A percentile compares a stretch with the other conserved stretches of the same genome.
phyloP scores from a whole-genome alignment of 1,140 invertebrate genomes.

The Lepidotrigona ventralis region DNA sequence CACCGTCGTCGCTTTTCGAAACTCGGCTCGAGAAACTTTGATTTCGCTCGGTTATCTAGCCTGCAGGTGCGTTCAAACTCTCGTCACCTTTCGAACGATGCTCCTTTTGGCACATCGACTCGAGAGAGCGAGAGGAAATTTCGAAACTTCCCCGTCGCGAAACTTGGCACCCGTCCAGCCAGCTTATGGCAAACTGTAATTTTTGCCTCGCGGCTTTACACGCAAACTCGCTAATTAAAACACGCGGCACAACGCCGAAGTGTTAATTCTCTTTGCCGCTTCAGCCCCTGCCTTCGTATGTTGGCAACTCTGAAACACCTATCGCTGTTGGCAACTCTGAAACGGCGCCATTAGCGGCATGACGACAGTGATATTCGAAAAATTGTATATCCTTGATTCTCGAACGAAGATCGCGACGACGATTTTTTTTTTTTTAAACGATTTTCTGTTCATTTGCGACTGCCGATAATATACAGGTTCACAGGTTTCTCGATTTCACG shows the following conservation, averaged over 20 bases:
- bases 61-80: background rate
- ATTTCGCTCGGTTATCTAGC: background rate
- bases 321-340: background rate
- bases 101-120: background rate
- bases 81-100: too few relatives aligned
- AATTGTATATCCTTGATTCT: background rate
- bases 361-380: background rate
- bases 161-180: background rate
- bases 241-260: background rate
- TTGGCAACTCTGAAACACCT: too few relatives aligned
- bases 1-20: too few relatives aligned
- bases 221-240: conserved; percentile 1
- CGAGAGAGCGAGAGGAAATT: background rate
- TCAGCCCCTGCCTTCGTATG: background rate
- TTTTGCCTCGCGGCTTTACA: background rate
- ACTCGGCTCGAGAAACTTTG: background rate
- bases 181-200: background rate
- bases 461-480: too few relatives aligned
- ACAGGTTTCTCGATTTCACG: too few relatives aligned
- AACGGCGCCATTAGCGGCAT: background rate
- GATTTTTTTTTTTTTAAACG: too few relatives aligned
- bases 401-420: too few relatives aligned
- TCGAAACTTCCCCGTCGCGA: background rate
- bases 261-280: background rate
- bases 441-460: too few relatives aligned